A percentile compares a stretch with the other conserved stretches of the same genome.
phyloP scores from a whole-genome alignment of 2,888 invertebrate genomes.

The Drosophila gaucha region DNA sequence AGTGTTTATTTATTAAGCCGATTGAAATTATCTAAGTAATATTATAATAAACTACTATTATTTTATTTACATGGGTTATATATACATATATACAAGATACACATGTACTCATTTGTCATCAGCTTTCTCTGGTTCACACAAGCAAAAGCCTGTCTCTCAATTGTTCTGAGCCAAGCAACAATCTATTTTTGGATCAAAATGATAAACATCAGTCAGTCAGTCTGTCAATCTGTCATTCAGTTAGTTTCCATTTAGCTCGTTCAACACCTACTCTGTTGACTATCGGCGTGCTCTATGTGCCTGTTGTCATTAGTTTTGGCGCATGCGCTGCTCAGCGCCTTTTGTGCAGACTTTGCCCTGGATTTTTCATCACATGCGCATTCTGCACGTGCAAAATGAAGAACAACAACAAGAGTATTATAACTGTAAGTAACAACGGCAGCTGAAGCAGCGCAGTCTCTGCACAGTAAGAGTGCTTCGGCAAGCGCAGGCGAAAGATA shows the following conservation, averaged over 20 bases:
- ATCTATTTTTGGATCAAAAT: conserved; percentile 40
- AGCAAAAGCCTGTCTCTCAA: conserved; percentile 18
- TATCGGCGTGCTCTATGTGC: conserved; percentile 44
- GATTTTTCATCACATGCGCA: conserved; percentile 76
- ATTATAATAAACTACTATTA: too few species aligned
- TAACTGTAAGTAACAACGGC: conserved; percentile 20
- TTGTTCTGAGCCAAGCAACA: conserved; percentile 38
- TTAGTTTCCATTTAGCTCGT: neutral
- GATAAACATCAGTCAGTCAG: conserved; percentile 42
- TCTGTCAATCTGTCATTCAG: conserved; percentile 18
- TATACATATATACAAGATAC: too few species aligned
- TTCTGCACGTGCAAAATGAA: conserved; percentile 42
- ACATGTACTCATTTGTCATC: too few species aligned
- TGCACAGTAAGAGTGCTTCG: conserved; percentile 2
- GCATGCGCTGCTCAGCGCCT: conserved; percentile 51
- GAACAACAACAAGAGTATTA: conserved; percentile 29
- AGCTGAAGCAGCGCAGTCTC: conserved; percentile 33
- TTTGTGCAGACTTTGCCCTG: conserved; percentile 71
- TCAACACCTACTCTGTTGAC: neutral
- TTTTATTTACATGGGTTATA: too few species aligned
- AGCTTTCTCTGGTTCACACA: neutral
- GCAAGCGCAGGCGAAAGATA: too few species aligned
- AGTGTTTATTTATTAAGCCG: too few species aligned
- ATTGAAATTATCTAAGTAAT: too few species aligned
- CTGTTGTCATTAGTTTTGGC: conserved; percentile 38